Base-by-base conservation (phyloP, 2,888 invertebrate genomes). In the Philonicus albiceps region DNA sequence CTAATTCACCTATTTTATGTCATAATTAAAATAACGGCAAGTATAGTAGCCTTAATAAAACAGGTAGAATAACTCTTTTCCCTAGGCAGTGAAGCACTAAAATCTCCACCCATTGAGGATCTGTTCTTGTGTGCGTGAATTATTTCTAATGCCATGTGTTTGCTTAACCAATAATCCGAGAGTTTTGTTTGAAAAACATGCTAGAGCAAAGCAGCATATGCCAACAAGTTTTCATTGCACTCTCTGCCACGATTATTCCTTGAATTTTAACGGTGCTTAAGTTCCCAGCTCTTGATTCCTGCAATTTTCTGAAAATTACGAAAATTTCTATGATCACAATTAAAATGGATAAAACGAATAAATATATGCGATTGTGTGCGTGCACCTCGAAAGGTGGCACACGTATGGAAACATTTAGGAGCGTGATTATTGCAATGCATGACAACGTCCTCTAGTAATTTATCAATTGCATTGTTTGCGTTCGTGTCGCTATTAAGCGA, bases 1-100 rank as follows among this genome's bases (percentile, higher is more conserved):
- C 30, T 64, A 83, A 37, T 64, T 55, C 83, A 37, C 22, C 37
- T 64, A 64, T 83, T 83, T 83, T 83, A 83, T 83, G 72, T 43
- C 34, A 22, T 72, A 43, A 83, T 83, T 83, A 83, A 83, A 83
- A 83, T 64, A 83, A 83, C 64, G 16, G 72, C 83, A 83, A 83
- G 72, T 72, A 34, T 64, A 83, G 37, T 72, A 72, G 64, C 37
- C 22, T 22, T 72, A 55, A 83, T 64, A 83, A 64, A 64, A 40
- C 72, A 83, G 72, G 37, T 64, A 40, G 31, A 83, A 72, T 83
- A 83, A 83, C 22, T 43, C 22, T 76, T 80, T 49, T 30, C 80
- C 31, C 30, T 16, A 2, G 30, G 16, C 74, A 55, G 22, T n/a
- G 8, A 30, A 11, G 8, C 34, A 34, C 74, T 55, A 74, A 74